Percentiles rank a stretch among this genome's conserved stretches.
phyloP scores from a whole-genome alignment of 2,888 invertebrate genomes.

The Uropetala carovei region DNA sequence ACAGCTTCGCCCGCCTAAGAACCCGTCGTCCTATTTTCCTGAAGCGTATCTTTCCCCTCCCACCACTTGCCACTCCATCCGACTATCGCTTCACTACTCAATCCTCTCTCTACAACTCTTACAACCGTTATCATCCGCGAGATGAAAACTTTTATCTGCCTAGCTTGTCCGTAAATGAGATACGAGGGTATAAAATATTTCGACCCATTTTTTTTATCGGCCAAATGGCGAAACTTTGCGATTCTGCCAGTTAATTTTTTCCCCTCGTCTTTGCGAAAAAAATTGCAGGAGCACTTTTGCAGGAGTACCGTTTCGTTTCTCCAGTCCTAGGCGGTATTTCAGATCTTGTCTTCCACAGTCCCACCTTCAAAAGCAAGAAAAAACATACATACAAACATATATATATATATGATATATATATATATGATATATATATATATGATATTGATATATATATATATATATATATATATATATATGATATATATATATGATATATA shows the following conservation, averaged over 20 bases:
- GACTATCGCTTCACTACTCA: background rate
- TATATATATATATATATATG: too few relatives aligned
- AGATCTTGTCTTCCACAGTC: too few relatives aligned
- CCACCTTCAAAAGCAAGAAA: too few relatives aligned
- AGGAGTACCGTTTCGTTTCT: background rate
- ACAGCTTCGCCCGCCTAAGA: background rate
- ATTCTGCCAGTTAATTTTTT: slow-evolving; percentile 1
- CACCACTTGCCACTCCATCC: background rate
- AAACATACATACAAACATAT: too few relatives aligned
- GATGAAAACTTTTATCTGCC: slow-evolving; percentile 21
- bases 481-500: too few relatives aligned
- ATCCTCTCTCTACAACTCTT: background rate
- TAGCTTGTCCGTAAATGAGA: background rate
- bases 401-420: too few relatives aligned
- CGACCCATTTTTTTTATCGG: background rate
- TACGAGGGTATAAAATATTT: background rate
- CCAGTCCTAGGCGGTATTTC: too few relatives aligned
- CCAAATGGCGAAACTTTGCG: background rate
- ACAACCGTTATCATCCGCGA: background rate
- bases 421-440: too few relatives aligned
- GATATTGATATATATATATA: too few relatives aligned
- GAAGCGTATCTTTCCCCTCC: background rate
- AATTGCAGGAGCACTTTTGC: background rate
- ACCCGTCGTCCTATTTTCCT: background rate
- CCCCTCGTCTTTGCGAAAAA: background rate